These are phyloP conservation scores for Micromys minutus DNA, from an alignment of 2,113 vertebrate genomes.

Conservation along the genomic window DNA sequence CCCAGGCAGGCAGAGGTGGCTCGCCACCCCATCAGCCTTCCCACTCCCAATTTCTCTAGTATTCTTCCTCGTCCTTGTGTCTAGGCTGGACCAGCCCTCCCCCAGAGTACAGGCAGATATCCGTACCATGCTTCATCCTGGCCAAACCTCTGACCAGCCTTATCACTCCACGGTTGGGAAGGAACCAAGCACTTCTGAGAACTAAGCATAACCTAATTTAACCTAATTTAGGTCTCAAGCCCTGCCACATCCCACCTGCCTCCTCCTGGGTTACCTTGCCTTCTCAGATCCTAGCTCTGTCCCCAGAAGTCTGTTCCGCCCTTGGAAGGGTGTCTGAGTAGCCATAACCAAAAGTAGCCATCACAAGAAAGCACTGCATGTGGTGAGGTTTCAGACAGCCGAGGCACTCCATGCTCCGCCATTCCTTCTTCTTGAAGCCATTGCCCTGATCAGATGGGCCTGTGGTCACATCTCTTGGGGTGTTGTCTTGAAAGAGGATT, in stretches of 20 bases:
- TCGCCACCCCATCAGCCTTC: rapidly evolving
- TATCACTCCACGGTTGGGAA: background rate
- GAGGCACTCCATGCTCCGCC: no score
- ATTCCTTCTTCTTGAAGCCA: background rate
- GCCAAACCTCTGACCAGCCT: background rate
- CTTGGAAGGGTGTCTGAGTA: background rate
- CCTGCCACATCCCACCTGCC: no score
- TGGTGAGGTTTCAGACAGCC: background rate
- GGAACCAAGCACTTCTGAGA: no score
- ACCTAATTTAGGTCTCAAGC: background rate
- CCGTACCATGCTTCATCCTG: background rate
- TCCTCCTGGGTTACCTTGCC: background rate
- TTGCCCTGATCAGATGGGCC: background rate
- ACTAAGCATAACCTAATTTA: no score
- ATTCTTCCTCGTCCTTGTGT: background rate
- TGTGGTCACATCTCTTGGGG: background rate
- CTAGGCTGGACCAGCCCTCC: background rate
- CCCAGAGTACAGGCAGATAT: background rate
- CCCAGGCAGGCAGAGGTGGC: rapidly evolving
- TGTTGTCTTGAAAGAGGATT: background rate
- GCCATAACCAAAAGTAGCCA: background rate
- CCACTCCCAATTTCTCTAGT: rapidly evolving
- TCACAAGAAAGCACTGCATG: background rate
- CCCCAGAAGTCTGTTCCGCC: background rate
- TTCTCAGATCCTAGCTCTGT: background rate